Percentiles rank a stretch among this genome's conserved stretches.
These are phyloP conservation scores for Pomatorhinus ruficollis DNA, from an alignment of 2,113 vertebrate species.

Conservation along the genomic window DNA sequence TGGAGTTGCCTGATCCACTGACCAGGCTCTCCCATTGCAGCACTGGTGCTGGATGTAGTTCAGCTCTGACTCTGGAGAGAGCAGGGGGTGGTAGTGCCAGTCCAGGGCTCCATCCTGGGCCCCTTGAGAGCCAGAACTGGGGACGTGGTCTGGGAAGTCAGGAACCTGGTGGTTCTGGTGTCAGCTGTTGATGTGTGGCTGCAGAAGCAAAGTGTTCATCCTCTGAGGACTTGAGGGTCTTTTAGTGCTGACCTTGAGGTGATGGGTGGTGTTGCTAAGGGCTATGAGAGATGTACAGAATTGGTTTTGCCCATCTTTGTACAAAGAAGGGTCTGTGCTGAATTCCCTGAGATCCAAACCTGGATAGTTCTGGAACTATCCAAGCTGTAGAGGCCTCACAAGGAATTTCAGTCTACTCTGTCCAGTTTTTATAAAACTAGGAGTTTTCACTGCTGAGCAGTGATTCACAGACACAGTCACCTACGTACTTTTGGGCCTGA, in stretches of 20 bases:
- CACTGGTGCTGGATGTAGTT: neutral
- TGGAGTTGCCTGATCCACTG: neutral
- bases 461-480: neutral
- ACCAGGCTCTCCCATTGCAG: neutral
- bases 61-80: neutral
- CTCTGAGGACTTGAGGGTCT: neutral
- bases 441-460: neutral
- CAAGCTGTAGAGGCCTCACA: neutral
- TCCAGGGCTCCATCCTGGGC: neutral
- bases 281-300: neutral
- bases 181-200: neutral
- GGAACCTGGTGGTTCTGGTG: neutral
- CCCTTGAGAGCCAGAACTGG: neutral
- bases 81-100: neutral
- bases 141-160: neutral
- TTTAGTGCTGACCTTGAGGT: neutral
- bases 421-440: neutral
- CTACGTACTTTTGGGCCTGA: neutral
- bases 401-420: neutral
- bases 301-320: neutral
- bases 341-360: neutral
- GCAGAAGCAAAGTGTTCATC: neutral
- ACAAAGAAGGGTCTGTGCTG: neutral
- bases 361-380: neutral
- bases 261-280: fast-evolving